Conservation (phyloP, 2,888 invertebrate genomes). For the Lydus trimaculatus region DNA sequence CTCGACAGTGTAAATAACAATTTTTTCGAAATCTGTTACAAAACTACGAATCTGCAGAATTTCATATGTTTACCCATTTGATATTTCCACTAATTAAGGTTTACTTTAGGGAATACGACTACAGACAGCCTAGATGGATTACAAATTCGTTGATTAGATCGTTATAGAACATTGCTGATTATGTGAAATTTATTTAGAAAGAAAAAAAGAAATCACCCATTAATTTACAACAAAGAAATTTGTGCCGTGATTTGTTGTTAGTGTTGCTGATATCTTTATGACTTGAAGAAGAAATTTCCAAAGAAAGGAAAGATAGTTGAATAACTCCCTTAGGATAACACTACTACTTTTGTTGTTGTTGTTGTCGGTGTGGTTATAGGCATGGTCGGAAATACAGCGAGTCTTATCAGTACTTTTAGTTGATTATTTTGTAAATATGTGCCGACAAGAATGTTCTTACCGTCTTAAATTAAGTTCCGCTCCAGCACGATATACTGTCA, state of each 20-base stretch:
- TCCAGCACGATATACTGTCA: neutral
- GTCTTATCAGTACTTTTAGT: neutral
- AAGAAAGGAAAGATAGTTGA: neutral
- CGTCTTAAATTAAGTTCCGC: neutral
- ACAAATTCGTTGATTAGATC: neutral
- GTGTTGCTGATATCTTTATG: neutral
- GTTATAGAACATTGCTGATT: neutral
- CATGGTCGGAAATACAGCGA: neutral
- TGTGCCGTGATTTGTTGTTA: neutral
- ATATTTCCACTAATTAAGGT: neutral
- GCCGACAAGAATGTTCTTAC: neutral
- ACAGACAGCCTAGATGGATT: neutral
- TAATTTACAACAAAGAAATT: neutral
- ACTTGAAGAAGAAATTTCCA: neutral
- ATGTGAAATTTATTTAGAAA: neutral
- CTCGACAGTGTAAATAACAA: neutral
- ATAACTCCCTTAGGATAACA: neutral
- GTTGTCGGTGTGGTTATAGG: neutral
- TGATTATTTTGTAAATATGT: conserved; percentile 9
- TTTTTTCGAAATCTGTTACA: neutral
- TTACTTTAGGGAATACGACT: neutral
- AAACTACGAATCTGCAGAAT: neutral
- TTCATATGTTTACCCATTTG: neutral
- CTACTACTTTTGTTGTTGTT: neutral
- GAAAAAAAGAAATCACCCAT: neutral